These are phyloP conservation scores for Colistium nudipinnis DNA, from an alignment of 2,113 vertebrate genomes.

Conservation along the genomic window DNA sequence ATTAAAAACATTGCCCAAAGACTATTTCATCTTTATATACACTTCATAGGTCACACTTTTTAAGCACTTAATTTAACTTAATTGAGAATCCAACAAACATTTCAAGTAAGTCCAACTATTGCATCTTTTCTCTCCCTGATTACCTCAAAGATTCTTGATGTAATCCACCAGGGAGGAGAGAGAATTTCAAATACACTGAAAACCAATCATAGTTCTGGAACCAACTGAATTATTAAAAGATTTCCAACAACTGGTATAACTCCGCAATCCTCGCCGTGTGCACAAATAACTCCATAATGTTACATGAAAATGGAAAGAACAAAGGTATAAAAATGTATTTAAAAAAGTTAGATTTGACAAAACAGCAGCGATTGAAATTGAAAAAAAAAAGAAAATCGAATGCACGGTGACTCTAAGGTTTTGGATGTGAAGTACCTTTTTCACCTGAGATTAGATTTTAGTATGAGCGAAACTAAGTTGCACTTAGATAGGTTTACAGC, in stretches of 20 bases:
- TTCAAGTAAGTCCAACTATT: slow-evolving; percentile 59
- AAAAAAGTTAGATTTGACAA: slow-evolving; percentile 11
- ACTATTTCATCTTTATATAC: slow-evolving; percentile 43
- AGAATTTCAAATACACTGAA: background rate
- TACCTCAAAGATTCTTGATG: slow-evolving; percentile 3
- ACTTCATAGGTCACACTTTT: slow-evolving; percentile 42
- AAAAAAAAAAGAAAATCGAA: too few species aligned
- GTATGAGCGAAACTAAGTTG: slow-evolving; percentile 39
- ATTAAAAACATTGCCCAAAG: slow-evolving; percentile 49
- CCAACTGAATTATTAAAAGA: slow-evolving; percentile 38
- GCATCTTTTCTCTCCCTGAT: slow-evolving; percentile 17
- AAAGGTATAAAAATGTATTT: slow-evolving; percentile 18
- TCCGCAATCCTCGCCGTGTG: slow-evolving; percentile 8
- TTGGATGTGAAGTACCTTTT: slow-evolving; percentile 48
- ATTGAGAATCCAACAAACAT: slow-evolving; percentile 34
- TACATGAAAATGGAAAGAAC: background rate
- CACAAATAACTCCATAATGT: slow-evolving; percentile 25
- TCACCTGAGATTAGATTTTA: slow-evolving; percentile 72
- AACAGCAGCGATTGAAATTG: slow-evolving; percentile 9
- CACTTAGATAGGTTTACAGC: slow-evolving; percentile 56
- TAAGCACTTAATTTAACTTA: slow-evolving; percentile 9
- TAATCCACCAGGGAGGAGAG: background rate
- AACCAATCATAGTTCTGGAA: slow-evolving; percentile 15
- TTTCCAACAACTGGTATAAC: slow-evolving; percentile 13
- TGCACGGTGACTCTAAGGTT: slow-evolving; percentile 40